Base-by-base conservation (phyloP, 2,888 invertebrate genomes). In the Schrankia costaestrigalis region DNA sequence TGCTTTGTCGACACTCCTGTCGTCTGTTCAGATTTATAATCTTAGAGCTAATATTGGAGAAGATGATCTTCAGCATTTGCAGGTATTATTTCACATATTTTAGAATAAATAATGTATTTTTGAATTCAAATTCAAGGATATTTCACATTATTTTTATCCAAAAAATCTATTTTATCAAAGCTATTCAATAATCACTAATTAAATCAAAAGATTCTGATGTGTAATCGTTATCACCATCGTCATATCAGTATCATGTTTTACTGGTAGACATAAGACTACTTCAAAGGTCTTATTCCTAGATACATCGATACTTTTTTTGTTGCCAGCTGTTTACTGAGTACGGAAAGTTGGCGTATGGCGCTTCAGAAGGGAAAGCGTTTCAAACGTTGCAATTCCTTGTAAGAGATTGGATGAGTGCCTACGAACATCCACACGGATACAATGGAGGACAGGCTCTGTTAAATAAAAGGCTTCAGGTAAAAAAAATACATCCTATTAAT, bases 371-470 rank as follows among this genome's bases (percentile, higher is more conserved):
- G 92, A 54, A 95, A 93, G 65, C 97, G 1, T 95, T 96, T 79
- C 96, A 97, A 78, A 91, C 93, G 56, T 83, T 97, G 31, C 93
- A 94, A 68, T 95, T 97, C 72, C 86, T 97, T 12, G 93, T 97
- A 5, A 88, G 97, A 31, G 98, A 99, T 80, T 99, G 98, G 98
- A 95, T 96, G 77, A 98, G 95, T 72, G 97, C 97, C 0, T 98
- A 98, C 78, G 97, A 98, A 72, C 92, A 94, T 0, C 88, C 91
- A 4, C 98, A 97, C 78, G 99, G 99, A 0, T 91, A 92, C 0
- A 87, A 90, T 0, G 99, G 99, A 0, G 99, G 99, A 0, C 89
- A 92, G 48, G 90, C 91, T 52, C 93, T 99, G 34, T 86, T 99
- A 2, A 91, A 94, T 41, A 93, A 94, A 56, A 90, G 98, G 45